Evolutionary conservation across 2,888 invertebrate genomes (phyloP), one percentile per base, ranked within the genome.

Genomic region (Euzophera pinguis): DNA sequence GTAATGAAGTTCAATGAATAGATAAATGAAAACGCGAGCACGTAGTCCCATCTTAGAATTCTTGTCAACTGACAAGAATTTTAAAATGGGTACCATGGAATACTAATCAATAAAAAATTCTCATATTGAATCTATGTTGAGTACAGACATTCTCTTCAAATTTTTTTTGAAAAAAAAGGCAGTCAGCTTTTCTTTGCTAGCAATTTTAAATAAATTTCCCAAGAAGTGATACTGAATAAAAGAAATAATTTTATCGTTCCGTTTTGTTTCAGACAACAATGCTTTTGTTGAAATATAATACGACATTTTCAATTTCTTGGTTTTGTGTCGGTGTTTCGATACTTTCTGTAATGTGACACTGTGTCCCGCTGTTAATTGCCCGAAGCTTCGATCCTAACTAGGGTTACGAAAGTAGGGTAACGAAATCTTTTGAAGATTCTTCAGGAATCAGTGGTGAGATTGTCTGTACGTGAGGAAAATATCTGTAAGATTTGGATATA

Each of bases 361-460:
- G 64, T 32, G 79, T 79, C 81, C 78, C 66, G 69, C 57, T 54
- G 71, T 75, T 87, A 87, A 87, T 88, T 86, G 81, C 69, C 69
- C 73, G 68, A 73, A 73, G 71, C 67, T 75, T 69, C n/a, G n/a
- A n/a, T n/a, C 63, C 72, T 60, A 74, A 64, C 9, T 83, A 74
- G 71, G 73, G 82, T 86, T 86, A 78, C 81, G 34, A 48, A 52
- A 61, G 64, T 72, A 76, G 73, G 71, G 73, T 69, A 74, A 71
- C 78, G 65, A 9, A 3, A n/a, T 22, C 34, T 29, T 43, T 8
- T 5, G 38, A 14, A 38, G 13, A 13, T 38, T 38, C 14, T 13
- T 38, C 13, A 12, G 12, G 14, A 38, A 13, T 14, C 14, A 38
- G 14, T 7, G 14, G 8, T 8, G 14, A 6, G 14, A 14, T 5